Percentiles rank a stretch among this genome's conserved stretches.
Evolutionary conservation across 2,888 invertebrate genomes (phyloP).

Genomic region (Chalcosyrphus nemorum): DNA sequence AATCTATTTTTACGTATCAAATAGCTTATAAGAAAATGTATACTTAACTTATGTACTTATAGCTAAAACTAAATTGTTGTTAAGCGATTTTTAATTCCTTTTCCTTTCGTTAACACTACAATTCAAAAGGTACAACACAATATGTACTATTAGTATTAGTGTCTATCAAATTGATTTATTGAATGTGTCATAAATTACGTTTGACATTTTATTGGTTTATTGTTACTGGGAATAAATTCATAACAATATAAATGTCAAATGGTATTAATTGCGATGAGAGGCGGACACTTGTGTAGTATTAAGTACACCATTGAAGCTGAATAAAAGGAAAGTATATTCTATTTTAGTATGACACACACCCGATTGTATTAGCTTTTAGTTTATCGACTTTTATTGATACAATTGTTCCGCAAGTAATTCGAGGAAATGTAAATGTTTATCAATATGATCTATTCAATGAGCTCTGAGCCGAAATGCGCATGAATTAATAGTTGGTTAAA

Average conservation of each 20-base stretch:
- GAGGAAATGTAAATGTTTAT: background rate
- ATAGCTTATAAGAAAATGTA: background rate
- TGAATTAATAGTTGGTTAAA: background rate
- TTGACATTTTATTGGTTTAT: background rate
- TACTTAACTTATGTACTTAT: background rate
- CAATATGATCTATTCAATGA: background rate
- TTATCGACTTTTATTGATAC: background rate
- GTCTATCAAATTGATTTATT: background rate
- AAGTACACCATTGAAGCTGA: background rate
- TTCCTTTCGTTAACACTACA: too few species aligned
- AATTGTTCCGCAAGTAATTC: background rate
- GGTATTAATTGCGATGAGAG: background rate
- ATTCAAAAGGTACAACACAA: background rate
- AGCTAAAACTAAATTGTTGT: background rate
- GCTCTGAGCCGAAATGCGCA: background rate
- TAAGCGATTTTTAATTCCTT: background rate
- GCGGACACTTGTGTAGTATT: background rate
- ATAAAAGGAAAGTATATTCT: background rate
- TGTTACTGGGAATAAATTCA: background rate
- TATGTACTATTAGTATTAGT: background rate
- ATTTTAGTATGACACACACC: background rate
- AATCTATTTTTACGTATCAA: background rate
- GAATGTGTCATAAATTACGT: background rate
- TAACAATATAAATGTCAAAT: background rate
- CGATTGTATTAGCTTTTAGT: background rate